Evolutionary conservation across 2,888 invertebrate genomes (phyloP).

Genomic region (Onthophagus sagittarius): DNA sequence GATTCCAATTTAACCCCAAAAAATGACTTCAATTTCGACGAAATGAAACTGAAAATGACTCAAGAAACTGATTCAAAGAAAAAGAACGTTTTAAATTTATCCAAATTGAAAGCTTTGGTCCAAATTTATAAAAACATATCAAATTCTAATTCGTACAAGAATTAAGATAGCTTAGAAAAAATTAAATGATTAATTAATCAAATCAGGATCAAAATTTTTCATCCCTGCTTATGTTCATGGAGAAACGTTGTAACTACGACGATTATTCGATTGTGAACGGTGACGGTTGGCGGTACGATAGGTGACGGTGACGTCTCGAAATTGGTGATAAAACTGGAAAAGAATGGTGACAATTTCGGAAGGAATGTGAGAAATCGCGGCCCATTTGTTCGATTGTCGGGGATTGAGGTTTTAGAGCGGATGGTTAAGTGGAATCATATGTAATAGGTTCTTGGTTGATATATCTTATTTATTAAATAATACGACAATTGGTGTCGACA

Average conservation of each 20-base stretch:
- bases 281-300: no score
- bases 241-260: not conserved
- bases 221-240: not conserved
- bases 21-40: no score
- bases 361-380: not conserved
- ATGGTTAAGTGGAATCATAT: slow-evolving; percentile 22
- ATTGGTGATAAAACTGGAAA: slow-evolving; percentile 29
- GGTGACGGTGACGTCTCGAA: slow-evolving; percentile 27
- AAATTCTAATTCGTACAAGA: not conserved
- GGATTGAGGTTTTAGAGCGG: slow-evolving; percentile 23
- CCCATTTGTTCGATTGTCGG: slow-evolving; percentile 27
- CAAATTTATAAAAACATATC: not conserved
- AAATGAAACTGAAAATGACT: not conserved
- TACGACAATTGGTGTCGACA: no score
- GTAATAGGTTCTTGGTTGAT: no score
- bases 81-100: not conserved
- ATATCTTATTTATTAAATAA: no score
- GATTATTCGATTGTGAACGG: slow-evolving; percentile 28
- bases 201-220: not conserved
- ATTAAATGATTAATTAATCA: not conserved
- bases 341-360: slow-evolving; percentile 16
- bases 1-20: not conserved
- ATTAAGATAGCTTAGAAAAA: not conserved
- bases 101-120: not conserved
- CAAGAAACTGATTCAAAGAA: not conserved